Conservation (phyloP, 2,113 vertebrate species). For the Cyprinodon variegatus region DNA sequence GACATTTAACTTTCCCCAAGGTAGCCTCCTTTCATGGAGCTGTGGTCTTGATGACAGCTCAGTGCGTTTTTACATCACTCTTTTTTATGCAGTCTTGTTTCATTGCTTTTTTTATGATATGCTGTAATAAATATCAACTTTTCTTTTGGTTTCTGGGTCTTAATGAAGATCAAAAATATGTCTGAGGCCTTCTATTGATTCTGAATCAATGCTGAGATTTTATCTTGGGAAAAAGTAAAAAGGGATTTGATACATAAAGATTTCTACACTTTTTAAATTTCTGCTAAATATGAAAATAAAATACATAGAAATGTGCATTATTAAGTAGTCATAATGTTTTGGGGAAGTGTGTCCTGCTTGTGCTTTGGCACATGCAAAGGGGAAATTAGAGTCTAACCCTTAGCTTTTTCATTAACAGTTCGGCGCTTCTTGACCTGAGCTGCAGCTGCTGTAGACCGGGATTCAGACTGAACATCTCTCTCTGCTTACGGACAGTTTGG, state of each 20-base stretch:
- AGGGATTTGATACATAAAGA: neutral
- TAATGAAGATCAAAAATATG: neutral
- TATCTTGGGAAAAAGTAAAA: neutral
- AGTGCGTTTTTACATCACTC: neutral
- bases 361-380: neutral
- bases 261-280: neutral
- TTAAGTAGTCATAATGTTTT: neutral
- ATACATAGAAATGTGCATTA: neutral
- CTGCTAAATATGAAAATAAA: neutral
- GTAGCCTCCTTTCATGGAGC: neutral
- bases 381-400: neutral
- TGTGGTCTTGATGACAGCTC: neutral
- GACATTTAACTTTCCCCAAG: conserved; percentile 41
- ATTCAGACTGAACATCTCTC: neutral
- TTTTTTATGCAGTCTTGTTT: too few relatives aligned
- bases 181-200: neutral
- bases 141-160: neutral
- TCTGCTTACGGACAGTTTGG: conserved; percentile 6
- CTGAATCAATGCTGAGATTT: neutral
- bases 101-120: neutral
- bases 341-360: neutral
- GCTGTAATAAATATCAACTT: neutral
- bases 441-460: neutral
- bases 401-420: neutral
- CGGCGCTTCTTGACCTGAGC: neutral